Base-by-base conservation (phyloP, 2,888 invertebrate species). In the Bellardia bayeri region DNA sequence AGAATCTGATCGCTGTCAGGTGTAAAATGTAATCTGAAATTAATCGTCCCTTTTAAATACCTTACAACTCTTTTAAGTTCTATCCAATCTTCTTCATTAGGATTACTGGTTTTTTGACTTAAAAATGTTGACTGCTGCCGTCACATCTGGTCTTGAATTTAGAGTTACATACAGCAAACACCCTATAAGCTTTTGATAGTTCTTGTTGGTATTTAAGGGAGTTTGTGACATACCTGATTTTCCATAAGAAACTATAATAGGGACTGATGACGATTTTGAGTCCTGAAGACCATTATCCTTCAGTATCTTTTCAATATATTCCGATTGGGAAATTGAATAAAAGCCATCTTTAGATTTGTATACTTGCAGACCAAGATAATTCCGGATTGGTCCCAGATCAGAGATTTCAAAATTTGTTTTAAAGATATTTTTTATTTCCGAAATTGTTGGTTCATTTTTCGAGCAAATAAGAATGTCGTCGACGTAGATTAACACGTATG, bases 141-240 rank as follows among this genome's bases (percentile, higher is more conserved):
- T 61, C 6, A 82, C 23, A 61, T 82, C 82, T 51, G 75, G 75
- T 40, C 58, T 66, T 8, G 61, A 58, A 23, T 82, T 82, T 8
- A 82, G 7, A 7, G 72, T 23, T 69, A 61, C 51, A 23, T 80
- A 61, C 1, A 69, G 11, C 23, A 23, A 23, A 23, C 23, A 23
- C 23, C 23, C 23, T 23, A 23, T 23, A 23, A 23, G 23, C 23
- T 69, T 61, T 14, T 69, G 68, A 30, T 49, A 79, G 5, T 23
- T 69, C 11, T 16, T 37, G 13, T 68, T 78, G 2, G 45, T 68
- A n/a, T 13, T 56, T n/a, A 68, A 6, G 2, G 11, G 0, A 4
- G 1, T 68, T 33, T 45, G 45, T n/a, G 54, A 4, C 23, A 9
- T 76, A 0, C 2, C 16, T 11, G 45, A 78, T 68, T 78, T 68